Conservation (phyloP, 2,888 invertebrate genomes). For the Micoletzkya japonica region DNA sequence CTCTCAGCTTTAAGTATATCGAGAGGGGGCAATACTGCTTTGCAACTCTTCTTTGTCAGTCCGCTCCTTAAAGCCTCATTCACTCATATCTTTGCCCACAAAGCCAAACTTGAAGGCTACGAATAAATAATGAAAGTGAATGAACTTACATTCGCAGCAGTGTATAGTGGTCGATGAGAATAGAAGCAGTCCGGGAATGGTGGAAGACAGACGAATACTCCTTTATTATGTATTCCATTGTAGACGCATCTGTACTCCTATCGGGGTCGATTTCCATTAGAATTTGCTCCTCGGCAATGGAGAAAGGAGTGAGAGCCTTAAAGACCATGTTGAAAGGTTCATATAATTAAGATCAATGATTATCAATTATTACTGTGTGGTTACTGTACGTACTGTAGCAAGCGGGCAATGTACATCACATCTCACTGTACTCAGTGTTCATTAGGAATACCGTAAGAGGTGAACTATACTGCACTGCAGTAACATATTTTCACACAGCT, state of each 20-base stretch:
- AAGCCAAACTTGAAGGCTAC: no score
- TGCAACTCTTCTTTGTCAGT: neutral
- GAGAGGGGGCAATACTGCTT: neutral
- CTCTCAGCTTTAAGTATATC: neutral
- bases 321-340: no score
- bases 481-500: no score
- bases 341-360: no score
- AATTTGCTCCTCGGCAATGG: slow-evolving; percentile 84
- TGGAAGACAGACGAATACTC: slow-evolving; percentile 73
- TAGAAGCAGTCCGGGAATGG: slow-evolving; percentile 78
- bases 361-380: no score
- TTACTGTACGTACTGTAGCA: no score
- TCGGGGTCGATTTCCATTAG: slow-evolving; percentile 68
- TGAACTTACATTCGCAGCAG: slow-evolving; percentile 2
- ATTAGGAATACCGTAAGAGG: no score
- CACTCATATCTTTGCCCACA: no score
- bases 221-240: neutral
- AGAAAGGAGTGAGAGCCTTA: slow-evolving; percentile 85
- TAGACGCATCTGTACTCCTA: no score
- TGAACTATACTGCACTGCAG: no score
- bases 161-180: slow-evolving; percentile 83
- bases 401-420: no score
- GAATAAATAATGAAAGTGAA: neutral
- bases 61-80: neutral
- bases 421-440: no score